Percentiles rank a stretch among this genome's conserved stretches.
These are phyloP conservation scores for Eurytoma californica DNA, from an alignment of 2,888 invertebrate species.

Conservation along the genomic window DNA sequence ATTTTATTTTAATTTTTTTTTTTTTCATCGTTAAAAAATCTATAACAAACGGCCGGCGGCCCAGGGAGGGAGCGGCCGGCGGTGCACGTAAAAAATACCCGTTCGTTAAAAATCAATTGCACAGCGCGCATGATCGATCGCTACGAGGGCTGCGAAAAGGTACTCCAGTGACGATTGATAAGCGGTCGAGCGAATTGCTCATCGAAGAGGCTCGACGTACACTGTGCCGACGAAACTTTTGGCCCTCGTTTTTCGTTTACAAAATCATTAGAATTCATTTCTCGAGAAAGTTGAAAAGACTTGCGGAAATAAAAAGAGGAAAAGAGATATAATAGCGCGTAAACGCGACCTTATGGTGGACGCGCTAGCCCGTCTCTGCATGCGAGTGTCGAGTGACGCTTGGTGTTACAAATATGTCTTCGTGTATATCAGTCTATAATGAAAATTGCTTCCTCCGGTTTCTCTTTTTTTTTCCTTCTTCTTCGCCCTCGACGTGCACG, in stretches of 20 bases:
- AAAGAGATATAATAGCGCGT: no score
- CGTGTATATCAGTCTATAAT: slow-evolving; percentile 68
- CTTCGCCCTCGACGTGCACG: slow-evolving; percentile 34
- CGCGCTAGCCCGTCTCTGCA: slow-evolving; percentile 38
- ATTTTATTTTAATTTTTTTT: not conserved
- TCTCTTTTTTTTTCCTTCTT: slow-evolving; percentile 54
- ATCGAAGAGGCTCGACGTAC: no score
- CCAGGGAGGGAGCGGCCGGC: no score
- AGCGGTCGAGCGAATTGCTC: no score
- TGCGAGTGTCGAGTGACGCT: slow-evolving; percentile 44
- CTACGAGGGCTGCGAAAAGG: no score
- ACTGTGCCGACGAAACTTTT: slow-evolving; percentile 27
- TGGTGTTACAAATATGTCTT: slow-evolving; percentile 58
- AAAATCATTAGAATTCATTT: no score
- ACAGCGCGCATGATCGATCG: no score
- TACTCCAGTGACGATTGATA: no score
- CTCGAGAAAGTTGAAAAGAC: not conserved
- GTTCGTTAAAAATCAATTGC: no score
- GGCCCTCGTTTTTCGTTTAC: slow-evolving; percentile 12
- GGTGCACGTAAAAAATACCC: no score
- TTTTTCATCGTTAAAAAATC: not conserved
- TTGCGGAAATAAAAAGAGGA: not conserved
- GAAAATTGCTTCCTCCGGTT: slow-evolving; percentile 62
- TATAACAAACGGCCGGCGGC: not conserved
- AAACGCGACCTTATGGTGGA: not conserved